Evolutionary conservation across 2,113 vertebrate genomes (phyloP), one percentile per base, ranked within the genome.

Genomic region (Callionymus lyra): DNA sequence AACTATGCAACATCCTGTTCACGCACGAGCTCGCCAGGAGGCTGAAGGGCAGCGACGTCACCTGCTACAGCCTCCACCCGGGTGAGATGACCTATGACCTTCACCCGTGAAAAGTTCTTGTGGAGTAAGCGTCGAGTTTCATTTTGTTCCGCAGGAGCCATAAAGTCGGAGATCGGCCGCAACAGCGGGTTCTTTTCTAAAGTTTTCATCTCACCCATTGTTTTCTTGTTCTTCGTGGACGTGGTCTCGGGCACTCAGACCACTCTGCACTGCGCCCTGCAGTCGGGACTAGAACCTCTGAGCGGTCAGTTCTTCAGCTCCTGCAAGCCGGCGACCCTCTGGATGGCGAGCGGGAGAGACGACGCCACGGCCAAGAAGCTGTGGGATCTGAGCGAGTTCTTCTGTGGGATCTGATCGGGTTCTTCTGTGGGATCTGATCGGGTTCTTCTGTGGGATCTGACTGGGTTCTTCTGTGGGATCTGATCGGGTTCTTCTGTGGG

Each of bases 21-120:
- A 69, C 62, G 41, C 74, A 83, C 0, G 85, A 91, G 67, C 80
- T 92, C 10, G 81, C 85, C 63, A 80, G 66, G 1, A 81, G 68
- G 0, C 15, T n/a, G n/a, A n/a, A n/a, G n/a, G n/a, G n/a, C n/a
- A n/a, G n/a, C n/a, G n/a, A n/a, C n/a, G n/a, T n/a, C n/a, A 89
- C 87, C 34, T 88, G 84, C 68, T 90, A 87, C 1, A 82, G 85
- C 40, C 45, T 74, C 13, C 59, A 74, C 12, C 74, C 68, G 14
- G 68, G 70, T n/a, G n/a, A n/a, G n/a, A n/a, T n/a, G n/a, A n/a
- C n/a, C n/a, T n/a, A n/a, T n/a, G n/a, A n/a, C n/a, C n/a, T n/a
- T n/a, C n/a, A n/a, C n/a, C n/a, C n/a, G n/a, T n/a, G n/a, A n/a
- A n/a, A n/a, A n/a, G n/a, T n/a, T n/a, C n/a, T n/a, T n/a, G n/a